Evolutionary conservation across 1,140 invertebrate genomes (phyloP), one percentile per base, ranked within the genome.

Genomic region (Cyrtorhinus lividipennis): DNA sequence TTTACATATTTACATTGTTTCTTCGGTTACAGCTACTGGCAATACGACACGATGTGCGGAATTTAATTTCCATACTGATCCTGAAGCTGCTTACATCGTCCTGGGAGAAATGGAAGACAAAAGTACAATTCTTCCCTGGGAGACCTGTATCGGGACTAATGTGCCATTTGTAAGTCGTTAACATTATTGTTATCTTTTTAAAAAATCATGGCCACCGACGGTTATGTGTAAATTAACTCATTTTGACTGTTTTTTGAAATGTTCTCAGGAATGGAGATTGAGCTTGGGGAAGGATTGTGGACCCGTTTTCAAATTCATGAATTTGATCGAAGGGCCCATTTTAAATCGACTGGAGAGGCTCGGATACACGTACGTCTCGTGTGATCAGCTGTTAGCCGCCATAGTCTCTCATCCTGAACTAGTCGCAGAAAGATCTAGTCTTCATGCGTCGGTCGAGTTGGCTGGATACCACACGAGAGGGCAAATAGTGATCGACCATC

Each of bases 61-160:
- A 73, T 90, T 87, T 69, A 91, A 92, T 74, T 92, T 92, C 69
- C 78, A 79, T 60, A 71, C 72, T 20, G 88, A 91, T 74, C 86
- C 88, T 0, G 87, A 91, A 75, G 85, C 87, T 24, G 87, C 84
- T 0, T 76, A 81, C 69, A 82, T 88, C 38, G 79, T 87, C 13
- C 71, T 90, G 0, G 72, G 74, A 10, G 77, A 72, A 61, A 72
- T 75, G 2, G 68, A 66, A 58, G 80, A 79, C 64, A 81, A 79
- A n/a, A 73, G 85, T 1, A 76, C 73, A 65, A 71, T 86, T 26
- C 69, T 84, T 3, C 81, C 84, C 2, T 86, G 82, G 83, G 83
- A 67, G 63, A 67, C 65, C 59, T 65, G 68, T 62, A 26, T 62
- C 38, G 26, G 46, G 24, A 24, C 62, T 20, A 24, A 63, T 12